These are phyloP conservation scores for Porites lobata DNA, from an alignment of 92 coral and sea anemone genomes.

Conservation along the genomic window DNA sequence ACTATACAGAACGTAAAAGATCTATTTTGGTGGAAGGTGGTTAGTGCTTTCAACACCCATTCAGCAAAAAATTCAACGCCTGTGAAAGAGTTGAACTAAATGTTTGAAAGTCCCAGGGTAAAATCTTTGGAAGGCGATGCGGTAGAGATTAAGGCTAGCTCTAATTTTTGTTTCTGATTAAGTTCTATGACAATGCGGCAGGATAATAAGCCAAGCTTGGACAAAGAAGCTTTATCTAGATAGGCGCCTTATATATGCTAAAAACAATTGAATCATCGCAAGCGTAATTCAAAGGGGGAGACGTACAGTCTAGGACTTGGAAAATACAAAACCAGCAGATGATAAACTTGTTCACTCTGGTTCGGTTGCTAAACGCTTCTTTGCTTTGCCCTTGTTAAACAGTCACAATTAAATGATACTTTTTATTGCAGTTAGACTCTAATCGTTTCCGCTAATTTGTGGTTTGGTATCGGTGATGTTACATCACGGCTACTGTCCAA, in stretches of 20 bases:
- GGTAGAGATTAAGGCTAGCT: neutral
- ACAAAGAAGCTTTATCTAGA: neutral
- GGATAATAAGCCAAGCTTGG: neutral
- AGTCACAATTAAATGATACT: neutral
- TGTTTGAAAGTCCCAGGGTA: neutral
- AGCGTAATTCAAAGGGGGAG: neutral
- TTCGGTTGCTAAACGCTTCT: neutral
- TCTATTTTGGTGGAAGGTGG: too few species aligned
- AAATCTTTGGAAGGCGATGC: neutral
- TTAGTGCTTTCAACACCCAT: too few species aligned
- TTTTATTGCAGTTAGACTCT: neutral
- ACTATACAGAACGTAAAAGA: too few species aligned
- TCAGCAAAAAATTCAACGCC: neutral
- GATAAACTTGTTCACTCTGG: neutral
- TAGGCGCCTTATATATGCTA: conserved; percentile 4
- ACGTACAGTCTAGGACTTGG: neutral
- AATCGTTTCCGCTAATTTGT: neutral
- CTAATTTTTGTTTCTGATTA: too few species aligned
- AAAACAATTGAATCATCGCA: conserved; percentile 9
- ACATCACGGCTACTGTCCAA: neutral
- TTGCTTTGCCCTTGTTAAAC: neutral
- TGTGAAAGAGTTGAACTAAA: neutral
- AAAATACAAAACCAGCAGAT: conserved; percentile 27
- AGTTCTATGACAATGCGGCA: neutral
- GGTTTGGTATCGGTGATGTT: neutral